These are phyloP conservation scores for Salmo trutta DNA, from an alignment of 2,797 vertebrate species.

Conservation along the genomic window DNA sequence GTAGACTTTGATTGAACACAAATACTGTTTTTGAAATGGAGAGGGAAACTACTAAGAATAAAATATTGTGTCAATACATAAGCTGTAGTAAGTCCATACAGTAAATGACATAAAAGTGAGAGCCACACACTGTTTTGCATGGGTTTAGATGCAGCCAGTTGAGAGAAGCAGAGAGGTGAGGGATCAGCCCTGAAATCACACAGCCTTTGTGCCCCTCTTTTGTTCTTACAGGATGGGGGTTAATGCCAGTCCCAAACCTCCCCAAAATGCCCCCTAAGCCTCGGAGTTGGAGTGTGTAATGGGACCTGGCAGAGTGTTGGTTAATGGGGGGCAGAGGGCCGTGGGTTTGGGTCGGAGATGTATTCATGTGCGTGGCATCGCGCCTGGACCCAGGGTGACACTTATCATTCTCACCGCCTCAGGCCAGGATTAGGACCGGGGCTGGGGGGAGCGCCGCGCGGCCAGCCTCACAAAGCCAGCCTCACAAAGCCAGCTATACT, in stretches of 20 bases:
- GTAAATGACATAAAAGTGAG: background rate
- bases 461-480: constrained; percentile 78
- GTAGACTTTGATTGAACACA: background rate
- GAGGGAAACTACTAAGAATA: background rate
- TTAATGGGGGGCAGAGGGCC: constrained; percentile 78
- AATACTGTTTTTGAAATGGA: background rate
- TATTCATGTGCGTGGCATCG: constrained; percentile 78
- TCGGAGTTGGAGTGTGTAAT: constrained; percentile 78
- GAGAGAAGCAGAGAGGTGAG: constrained; percentile 48
- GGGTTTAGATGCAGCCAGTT: constrained; percentile 22
- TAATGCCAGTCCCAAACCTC: constrained; percentile 69
- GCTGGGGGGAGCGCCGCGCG: constrained; percentile 57
- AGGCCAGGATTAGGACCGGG: constrained; percentile 93
- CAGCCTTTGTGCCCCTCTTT: constrained; percentile 60
- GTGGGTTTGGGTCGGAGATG: constrained; percentile 65
- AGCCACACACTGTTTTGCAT: constrained; percentile 34
- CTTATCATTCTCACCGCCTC: constrained; percentile 85
- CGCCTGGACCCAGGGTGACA: constrained; percentile 80
- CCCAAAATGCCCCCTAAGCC: constrained; percentile 73
- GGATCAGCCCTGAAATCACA: constrained; percentile 47
- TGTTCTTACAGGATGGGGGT: constrained; percentile 69
- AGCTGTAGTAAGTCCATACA: constrained; percentile 5
- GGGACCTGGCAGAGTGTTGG: constrained; percentile 79
- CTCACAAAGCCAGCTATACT: constrained; percentile 85
- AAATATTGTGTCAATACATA: background rate